These are phyloP conservation scores for Phymatocera aterrima DNA, from an alignment of 2,888 invertebrate species.

Conservation along the genomic window DNA sequence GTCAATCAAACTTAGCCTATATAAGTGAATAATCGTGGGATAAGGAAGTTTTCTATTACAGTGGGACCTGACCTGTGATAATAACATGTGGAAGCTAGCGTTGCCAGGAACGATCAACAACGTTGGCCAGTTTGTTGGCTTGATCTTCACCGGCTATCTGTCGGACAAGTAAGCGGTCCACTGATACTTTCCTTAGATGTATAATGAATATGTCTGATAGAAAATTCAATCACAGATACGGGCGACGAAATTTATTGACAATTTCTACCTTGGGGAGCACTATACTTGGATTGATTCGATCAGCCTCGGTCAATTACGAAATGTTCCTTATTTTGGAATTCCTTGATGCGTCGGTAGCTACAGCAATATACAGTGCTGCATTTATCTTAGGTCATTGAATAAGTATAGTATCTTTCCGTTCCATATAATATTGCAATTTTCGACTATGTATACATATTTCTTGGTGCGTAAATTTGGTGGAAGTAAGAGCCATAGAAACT, in stretches of 20 bases:
- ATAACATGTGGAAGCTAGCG: constrained; percentile 82
- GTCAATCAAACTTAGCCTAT: neutral
- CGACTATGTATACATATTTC: too few species aligned
- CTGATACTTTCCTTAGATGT: neutral
- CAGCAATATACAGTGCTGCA: constrained; percentile 84
- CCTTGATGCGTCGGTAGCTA: constrained; percentile 82
- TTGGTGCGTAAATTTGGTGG: too few species aligned
- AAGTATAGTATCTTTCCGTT: constrained; percentile 7
- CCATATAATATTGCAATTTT: neutral
- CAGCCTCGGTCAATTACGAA: constrained; percentile 82
- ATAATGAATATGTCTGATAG: neutral
- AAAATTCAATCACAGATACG: constrained; percentile 74
- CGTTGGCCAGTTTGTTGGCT: constrained; percentile 84
- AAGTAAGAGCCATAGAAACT: too few species aligned
- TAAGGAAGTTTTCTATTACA: constrained; percentile 69
- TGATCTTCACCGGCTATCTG: constrained; percentile 80
- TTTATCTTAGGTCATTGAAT: constrained; percentile 82
- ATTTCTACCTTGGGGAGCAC: constrained; percentile 79
- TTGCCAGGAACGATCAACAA: constrained; percentile 86
- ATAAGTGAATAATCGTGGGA: too few species aligned
- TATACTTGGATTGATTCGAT: constrained; percentile 81
- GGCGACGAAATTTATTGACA: constrained; percentile 80
- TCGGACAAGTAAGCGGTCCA: constrained; percentile 66
- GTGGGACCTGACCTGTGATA: constrained; percentile 82
- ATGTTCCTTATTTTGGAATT: constrained; percentile 85